Base-by-base conservation (phyloP, 2,113 vertebrate species). In the Vulpes vulpes region DNA sequence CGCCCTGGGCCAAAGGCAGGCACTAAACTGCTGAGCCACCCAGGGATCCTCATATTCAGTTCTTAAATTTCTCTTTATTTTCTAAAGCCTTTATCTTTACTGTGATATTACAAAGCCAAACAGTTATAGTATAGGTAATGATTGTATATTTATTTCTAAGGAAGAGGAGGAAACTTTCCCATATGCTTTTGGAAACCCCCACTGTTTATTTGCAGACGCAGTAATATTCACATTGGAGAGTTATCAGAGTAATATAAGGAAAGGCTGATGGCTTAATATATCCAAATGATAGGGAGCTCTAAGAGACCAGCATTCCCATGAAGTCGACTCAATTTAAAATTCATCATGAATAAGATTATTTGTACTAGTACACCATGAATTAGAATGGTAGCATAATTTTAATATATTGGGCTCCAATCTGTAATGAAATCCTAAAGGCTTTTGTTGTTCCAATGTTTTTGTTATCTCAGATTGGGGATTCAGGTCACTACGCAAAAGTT, bases 241-340 rank as follows among this genome's bases (percentile, higher is more conserved):
- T 27, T 78, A 69, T 27, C 51, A 16, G 30, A 76, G 74, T 51
- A 94, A 95, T 1, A 79, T 6, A 87, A 23, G 2, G 0, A 69
- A 64, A 14, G 16, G 62, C 51, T 89, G 14, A 60, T 6, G 19
- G 32, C 5, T 90, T 85, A 62, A 65, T 38, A 55, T 3, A 79
- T 6, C 5, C 22, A 65, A 69, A 57, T 38, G 20, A n/a, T 19
- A 78, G 3, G 6, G 8, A 43, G 20, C 80, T 97, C 95, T 43
- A 88, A 76, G 17, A 57, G 19, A 85, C 17, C 90, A 73, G 20
- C 0, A 53, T 69, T 67, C 65, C 53, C 22, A 76, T 14, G 67
- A 94, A 96, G 85, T 85, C n/a, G 84, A 43, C 19, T 76, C 80
- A 89, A 23, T 84, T 12, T 27, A 1, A 96, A 97, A 55, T 3